Conservation (phyloP, 2,113 vertebrate species). For the Xenotilapia flavipinnis region DNA sequence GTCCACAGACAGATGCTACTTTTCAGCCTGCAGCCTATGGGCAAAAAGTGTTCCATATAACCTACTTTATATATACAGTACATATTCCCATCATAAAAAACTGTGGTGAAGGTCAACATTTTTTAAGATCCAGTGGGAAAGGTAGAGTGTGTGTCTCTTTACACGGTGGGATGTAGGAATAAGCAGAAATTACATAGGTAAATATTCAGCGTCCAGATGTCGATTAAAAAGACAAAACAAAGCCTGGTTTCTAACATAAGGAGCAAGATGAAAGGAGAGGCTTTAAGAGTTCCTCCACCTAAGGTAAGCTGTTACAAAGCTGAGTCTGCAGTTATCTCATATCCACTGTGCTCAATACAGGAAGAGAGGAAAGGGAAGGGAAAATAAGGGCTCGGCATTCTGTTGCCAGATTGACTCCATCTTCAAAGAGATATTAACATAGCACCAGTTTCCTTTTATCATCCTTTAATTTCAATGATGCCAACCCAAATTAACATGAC, state of each 20-base stretch:
- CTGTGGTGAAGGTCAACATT: background rate
- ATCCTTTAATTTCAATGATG: constrained; percentile 63
- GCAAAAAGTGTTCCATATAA: background rate
- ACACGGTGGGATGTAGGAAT: background rate
- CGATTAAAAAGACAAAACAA: constrained; percentile 40
- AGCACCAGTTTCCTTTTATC: constrained; percentile 61
- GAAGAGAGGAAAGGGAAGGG: constrained; percentile 39
- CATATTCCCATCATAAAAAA: background rate
- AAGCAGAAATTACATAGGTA: constrained; percentile 19
- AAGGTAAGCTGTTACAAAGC: constrained; percentile 48
- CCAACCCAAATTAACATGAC: constrained; percentile 55
- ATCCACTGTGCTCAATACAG: constrained; percentile 45
- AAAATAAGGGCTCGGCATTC: constrained; percentile 52
- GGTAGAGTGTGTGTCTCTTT: background rate
- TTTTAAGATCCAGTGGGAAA: background rate
- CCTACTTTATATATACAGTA: background rate
- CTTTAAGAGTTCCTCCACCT: constrained; percentile 27
- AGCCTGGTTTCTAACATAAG: constrained; percentile 17
- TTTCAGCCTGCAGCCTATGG: background rate
- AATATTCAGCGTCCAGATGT: constrained; percentile 42
- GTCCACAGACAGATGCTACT: background rate
- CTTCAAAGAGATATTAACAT: constrained; percentile 74
- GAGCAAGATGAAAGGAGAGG: constrained; percentile 36
- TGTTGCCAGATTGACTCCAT: constrained; percentile 60
- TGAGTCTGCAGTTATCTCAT: constrained; percentile 59